Conservation (phyloP, 2,797 vertebrate species). For the Periophthalmus magnuspinnatus region DNA sequence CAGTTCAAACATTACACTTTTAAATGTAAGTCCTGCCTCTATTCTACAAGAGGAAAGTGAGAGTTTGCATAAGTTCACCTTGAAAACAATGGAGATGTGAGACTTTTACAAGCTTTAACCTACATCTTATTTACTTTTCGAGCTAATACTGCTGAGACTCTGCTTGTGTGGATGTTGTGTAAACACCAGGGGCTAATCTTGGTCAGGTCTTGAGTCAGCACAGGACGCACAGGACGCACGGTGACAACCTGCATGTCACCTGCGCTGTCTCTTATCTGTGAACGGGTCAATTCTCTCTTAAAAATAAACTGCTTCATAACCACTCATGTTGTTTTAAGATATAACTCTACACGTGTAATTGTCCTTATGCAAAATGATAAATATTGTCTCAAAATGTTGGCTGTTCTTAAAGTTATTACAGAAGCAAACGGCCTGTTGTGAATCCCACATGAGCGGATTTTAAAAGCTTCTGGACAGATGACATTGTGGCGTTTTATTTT, state of each 20-base stretch:
- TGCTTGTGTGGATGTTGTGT: slow-evolving; percentile 66
- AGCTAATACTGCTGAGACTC: slow-evolving; percentile 44
- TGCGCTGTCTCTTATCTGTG: slow-evolving; percentile 19
- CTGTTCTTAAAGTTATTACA: too few species aligned
- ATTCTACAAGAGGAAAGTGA: neutral
- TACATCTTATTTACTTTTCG: slow-evolving; percentile 15
- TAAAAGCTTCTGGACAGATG: neutral
- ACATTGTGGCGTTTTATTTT: neutral
- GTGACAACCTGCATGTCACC: slow-evolving; percentile 42
- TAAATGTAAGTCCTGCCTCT: slow-evolving; percentile 18
- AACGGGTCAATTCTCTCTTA: neutral
- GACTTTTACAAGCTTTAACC: slow-evolving; percentile 5
- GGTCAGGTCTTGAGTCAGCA: slow-evolving; percentile 26
- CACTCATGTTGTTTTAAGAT: neutral
- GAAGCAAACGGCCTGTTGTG: too few species aligned
- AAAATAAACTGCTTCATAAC: neutral
- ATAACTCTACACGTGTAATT: neutral
- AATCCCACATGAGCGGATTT: too few species aligned
- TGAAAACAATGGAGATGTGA: neutral
- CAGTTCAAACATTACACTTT: slow-evolving; percentile 21
- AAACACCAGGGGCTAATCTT: slow-evolving; percentile 57
- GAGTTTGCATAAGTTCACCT: neutral
- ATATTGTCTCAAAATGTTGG: too few species aligned
- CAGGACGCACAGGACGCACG: slow-evolving; percentile 20
- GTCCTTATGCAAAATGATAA: neutral